Conservation (phyloP, 2,797 vertebrate species). For the Novumbra hubbsi region DNA sequence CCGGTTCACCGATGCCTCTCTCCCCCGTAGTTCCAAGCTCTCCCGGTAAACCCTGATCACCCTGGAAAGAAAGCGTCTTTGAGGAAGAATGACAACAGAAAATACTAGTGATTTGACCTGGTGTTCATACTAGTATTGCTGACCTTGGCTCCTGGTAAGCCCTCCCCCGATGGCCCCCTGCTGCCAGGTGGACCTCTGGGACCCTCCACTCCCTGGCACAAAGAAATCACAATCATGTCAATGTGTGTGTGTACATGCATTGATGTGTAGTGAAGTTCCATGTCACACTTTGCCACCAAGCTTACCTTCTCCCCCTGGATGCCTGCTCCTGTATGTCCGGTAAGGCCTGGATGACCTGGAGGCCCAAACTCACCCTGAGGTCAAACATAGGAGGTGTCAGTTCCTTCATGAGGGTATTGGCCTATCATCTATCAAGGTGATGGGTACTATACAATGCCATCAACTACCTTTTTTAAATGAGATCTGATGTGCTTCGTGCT, state of each 20-base stretch:
- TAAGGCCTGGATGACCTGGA: slow-evolving; percentile 75
- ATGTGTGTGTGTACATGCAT: neutral
- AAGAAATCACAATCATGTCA: slow-evolving; percentile 11
- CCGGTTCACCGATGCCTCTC: slow-evolving; percentile 80
- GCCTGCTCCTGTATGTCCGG: slow-evolving; percentile 77
- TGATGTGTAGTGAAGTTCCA: neutral
- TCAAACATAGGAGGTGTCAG: slow-evolving; percentile 35
- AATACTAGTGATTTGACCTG: neutral
- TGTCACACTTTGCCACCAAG: slow-evolving; percentile 7
- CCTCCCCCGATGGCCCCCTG: slow-evolving; percentile 84
- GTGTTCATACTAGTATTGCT: slow-evolving; percentile 30
- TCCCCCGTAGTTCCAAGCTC: slow-evolving; percentile 82
- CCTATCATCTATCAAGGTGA: neutral
- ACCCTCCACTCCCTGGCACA: slow-evolving; percentile 80
- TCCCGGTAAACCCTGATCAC: slow-evolving; percentile 85
- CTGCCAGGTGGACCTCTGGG: slow-evolving; percentile 80
- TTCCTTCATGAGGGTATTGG: neutral
- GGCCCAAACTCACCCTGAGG: slow-evolving; percentile 80
- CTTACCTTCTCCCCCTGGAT: slow-evolving; percentile 86
- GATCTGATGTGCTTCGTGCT: neutral
- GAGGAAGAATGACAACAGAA: slow-evolving; percentile 1
- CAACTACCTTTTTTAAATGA: neutral
- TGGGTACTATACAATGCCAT: neutral
- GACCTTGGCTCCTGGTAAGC: slow-evolving; percentile 85
- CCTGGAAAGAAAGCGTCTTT: slow-evolving; percentile 57